A percentile compares a stretch with the other conserved stretches of the same genome.
phyloP scores from a whole-genome alignment of 37 sponge, comb jelly and placozoan genomes.

The Bolinopsis microptera region DNA sequence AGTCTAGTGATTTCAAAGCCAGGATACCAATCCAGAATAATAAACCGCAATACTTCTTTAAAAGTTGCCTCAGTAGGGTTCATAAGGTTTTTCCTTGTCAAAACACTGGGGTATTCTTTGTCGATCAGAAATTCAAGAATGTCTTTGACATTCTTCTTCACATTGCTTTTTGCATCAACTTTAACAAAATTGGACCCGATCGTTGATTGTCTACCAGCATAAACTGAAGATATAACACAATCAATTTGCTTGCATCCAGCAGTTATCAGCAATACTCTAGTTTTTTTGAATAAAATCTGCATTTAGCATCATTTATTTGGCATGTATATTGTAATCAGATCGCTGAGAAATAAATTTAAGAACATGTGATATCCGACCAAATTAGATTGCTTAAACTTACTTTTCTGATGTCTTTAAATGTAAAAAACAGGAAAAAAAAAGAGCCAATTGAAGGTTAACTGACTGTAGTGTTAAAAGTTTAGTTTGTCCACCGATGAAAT shows the following conservation, averaged over 20 bases:
- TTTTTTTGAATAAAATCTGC: too few species aligned
- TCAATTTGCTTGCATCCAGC: not conserved
- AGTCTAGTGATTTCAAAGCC: not conserved
- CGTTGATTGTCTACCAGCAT: not conserved
- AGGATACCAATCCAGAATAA: conserved; percentile 1
- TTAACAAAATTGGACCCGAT: not conserved
- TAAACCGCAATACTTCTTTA: not conserved
- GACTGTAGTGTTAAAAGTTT: too few species aligned
- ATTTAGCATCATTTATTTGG: not conserved
- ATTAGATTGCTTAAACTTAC: too few species aligned
- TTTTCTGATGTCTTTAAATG: too few species aligned
- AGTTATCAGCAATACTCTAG: too few species aligned
- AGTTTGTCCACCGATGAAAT: too few species aligned
- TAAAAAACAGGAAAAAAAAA: too few species aligned
- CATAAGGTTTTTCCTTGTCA: conserved; percentile 49
- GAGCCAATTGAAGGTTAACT: too few species aligned
- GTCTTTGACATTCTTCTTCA: not conserved
- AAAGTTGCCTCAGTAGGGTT: conserved; percentile 60
- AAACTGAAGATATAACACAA: not conserved
- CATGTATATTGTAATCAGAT: not conserved
- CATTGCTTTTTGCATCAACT: conserved; percentile 18
- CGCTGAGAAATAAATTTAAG: not conserved
- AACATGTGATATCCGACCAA: too few species aligned
- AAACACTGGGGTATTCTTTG: conserved; percentile 31
- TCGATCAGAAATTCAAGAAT: conserved; percentile 25